phyloP scores from a whole-genome alignment of 2,113 vertebrate species.

The Meleagris gallopavo region DNA sequence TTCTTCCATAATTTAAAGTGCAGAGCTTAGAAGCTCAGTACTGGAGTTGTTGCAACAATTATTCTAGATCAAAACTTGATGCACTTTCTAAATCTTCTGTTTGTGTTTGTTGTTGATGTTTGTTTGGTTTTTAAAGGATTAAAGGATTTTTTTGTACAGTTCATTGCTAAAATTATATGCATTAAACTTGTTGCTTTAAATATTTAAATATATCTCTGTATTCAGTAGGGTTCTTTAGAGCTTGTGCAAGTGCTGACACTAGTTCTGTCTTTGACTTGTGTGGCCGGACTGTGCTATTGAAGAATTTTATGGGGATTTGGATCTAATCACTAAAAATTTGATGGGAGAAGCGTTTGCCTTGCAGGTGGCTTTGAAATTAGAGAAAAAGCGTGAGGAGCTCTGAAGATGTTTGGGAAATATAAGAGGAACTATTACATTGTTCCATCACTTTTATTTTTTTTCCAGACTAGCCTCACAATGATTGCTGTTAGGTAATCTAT shows the following conservation, averaged over 20 bases:
- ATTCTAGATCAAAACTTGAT: not conserved
- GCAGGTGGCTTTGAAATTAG: not conserved
- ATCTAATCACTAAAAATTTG: not conserved
- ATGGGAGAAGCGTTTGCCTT: not conserved
- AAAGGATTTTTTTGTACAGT: not conserved
- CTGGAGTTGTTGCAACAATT: slow-evolving; percentile 19
- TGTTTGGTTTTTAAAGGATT: not conserved
- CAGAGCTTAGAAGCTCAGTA: slow-evolving; percentile 27
- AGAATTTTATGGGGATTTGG: not conserved
- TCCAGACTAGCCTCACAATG: not conserved
- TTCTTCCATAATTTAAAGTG: slow-evolving; percentile 26
- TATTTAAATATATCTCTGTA: not conserved
- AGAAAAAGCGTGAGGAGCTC: not conserved
- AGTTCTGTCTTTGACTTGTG: not conserved
- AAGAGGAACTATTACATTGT: not conserved
- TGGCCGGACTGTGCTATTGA: not conserved
- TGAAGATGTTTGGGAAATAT: not conserved
- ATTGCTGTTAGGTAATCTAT: not conserved
- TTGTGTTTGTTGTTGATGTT: not conserved
- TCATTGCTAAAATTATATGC: not conserved
- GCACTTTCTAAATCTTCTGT: accelerated
- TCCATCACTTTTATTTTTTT: not conserved
- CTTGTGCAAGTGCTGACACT: not conserved
- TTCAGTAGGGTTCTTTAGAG: not conserved
- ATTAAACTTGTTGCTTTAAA: not conserved